Base-by-base conservation (phyloP, 2,797 vertebrate species). In the Malurus leucopterus region DNA sequence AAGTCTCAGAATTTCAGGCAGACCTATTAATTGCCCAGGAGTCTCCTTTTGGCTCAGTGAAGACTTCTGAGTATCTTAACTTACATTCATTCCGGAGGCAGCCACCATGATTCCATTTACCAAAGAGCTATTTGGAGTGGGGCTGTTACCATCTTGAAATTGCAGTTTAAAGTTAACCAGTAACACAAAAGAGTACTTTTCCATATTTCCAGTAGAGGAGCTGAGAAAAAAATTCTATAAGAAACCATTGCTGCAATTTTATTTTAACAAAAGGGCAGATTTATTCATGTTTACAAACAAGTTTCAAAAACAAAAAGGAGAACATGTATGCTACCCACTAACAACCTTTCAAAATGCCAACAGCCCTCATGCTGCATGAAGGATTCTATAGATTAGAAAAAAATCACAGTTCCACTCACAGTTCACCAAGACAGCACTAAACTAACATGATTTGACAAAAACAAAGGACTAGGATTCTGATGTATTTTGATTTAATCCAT, bases 401-500 rank as follows among this genome's bases (percentile, higher is more conserved):
- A 96, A 95, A 97, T 96, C 96, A 98, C 96, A 97, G 97, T 96
- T 98, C 94, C 97, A 98, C 98, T 98, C 97, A 98, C 96, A 98
- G 97, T 97, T 98, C 96, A 98, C 97, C 97, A 98, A 98, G 98
- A 99, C 98, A 97, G 97, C 96, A 97, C 97, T 98, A 98, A 96
- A 96, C 98, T 98, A 98, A 96, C 98, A 97, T 97, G 97, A 98
- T 97, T 95, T 96, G 96, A 98, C 97, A 98, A 98, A 98, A 97
- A 97, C 97, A 97, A 97, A 98, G 95, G 97, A 98, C 97, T 98
- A 98, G 98, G 96, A 96, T 98, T 98, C 97, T 98, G 97, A 98
- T 97, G 96, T 97, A 97, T 98, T 98, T 97, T 97, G 98, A 98
- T 98, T 97, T 98, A 98, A 98, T 98, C 97, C 97, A 97, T 98